These are phyloP conservation scores for Apeira syringaria DNA, from an alignment of 2,888 invertebrate genomes.

Conservation along the genomic window DNA sequence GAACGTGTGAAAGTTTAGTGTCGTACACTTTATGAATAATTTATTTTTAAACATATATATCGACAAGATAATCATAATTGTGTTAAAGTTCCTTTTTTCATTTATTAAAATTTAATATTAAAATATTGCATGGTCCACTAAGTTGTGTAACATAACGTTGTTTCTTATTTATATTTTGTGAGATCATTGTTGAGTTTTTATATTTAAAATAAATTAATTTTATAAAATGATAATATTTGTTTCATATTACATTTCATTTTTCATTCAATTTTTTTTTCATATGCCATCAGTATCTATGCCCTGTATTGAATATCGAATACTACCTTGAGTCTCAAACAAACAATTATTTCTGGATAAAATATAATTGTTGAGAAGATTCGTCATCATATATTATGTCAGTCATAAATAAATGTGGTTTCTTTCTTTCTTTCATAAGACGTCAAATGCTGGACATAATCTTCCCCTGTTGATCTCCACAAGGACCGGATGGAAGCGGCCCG, in stretches of 20 bases:
- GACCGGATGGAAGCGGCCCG: no score
- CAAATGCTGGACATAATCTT: no score
- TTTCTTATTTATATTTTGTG: slow-evolving; percentile 64
- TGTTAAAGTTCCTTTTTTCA: slow-evolving; percentile 45
- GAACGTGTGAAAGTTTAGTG: slow-evolving; percentile 53
- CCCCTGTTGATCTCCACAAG: no score
- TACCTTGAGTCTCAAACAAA: no score
- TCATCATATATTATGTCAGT: no score
- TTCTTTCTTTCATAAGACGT: no score
- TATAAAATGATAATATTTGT: slow-evolving; percentile 29
- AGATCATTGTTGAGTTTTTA: slow-evolving; percentile 78
- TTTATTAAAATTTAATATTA: slow-evolving; percentile 32
- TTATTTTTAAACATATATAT: slow-evolving; percentile 13
- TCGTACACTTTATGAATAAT: slow-evolving; percentile 42
- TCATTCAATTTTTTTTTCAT: no score
- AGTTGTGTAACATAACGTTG: slow-evolving; percentile 51
- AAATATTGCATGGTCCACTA: slow-evolving; percentile 53
- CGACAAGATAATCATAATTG: slow-evolving; percentile 29
- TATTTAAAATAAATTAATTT: slow-evolving; percentile 65
- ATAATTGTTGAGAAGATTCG: no score
- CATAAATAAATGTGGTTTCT: no score
- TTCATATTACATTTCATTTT: slow-evolving; percentile 23
- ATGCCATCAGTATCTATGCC: no score
- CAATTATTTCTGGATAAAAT: no score
- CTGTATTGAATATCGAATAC: no score